Percentiles rank a stretch among this genome's conserved stretches.
Evolutionary conservation across 2,797 vertebrate species (phyloP).

Genomic region (Fistularia commersonii): DNA sequence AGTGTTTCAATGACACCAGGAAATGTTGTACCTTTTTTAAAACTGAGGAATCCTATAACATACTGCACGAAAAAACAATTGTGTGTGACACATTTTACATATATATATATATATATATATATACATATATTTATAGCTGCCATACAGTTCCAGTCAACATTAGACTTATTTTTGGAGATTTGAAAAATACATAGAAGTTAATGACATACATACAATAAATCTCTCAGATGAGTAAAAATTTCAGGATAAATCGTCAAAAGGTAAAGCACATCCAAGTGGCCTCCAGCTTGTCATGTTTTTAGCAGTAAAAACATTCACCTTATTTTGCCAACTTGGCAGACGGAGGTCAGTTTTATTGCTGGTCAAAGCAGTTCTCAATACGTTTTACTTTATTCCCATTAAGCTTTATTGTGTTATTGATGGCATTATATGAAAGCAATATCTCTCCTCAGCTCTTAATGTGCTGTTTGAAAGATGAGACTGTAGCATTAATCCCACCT

Average conservation of each 20-base stretch:
- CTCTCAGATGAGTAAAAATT: background rate
- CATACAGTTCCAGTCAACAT: slow-evolving; percentile 6
- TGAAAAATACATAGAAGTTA: no score
- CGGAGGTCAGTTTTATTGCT: slow-evolving; percentile 52
- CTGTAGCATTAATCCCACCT: slow-evolving; percentile 65
- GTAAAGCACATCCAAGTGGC: slow-evolving; percentile 31
- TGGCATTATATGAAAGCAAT: slow-evolving; percentile 61
- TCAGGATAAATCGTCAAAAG: slow-evolving; percentile 8
- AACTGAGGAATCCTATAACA: slow-evolving; percentile 13
- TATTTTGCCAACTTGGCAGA: slow-evolving; percentile 43
- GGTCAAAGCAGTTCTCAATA: slow-evolving; percentile 46
- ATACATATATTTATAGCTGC: no score
- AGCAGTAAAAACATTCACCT: slow-evolving; percentile 40
- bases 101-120: no score
- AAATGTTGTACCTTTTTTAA: slow-evolving; percentile 20
- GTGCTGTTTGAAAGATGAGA: slow-evolving; percentile 64
- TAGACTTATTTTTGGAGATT: background rate
- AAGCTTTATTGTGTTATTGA: slow-evolving; percentile 62
- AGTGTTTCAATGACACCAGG: slow-evolving; percentile 32
- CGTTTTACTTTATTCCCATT: slow-evolving; percentile 58
- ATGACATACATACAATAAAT: no score
- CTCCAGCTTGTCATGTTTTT: slow-evolving; percentile 23
- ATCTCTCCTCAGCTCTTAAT: slow-evolving; percentile 51
- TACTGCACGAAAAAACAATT: background rate
- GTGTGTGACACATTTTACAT: background rate